Base-by-base conservation (phyloP, 2,113 vertebrate species). In the Bombycilla garrulus region DNA sequence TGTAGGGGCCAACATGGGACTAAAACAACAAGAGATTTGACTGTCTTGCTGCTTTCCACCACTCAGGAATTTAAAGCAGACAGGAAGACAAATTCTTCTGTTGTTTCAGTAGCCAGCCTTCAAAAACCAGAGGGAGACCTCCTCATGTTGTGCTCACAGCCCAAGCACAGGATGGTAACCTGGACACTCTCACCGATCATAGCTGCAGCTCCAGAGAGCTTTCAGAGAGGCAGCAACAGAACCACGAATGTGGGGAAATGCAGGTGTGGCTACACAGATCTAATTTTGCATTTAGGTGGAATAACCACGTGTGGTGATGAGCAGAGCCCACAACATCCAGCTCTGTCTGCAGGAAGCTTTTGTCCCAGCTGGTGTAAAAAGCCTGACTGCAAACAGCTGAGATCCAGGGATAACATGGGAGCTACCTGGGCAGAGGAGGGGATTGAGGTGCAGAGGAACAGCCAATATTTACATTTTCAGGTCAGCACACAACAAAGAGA, bases 381-480 rank as follows among this genome's bases (percentile, higher is more conserved):
- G 66, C 53, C 35, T 60, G 57, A 21, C 53, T 33, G 80, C 83
- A 83, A 76, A 60, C 35, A 58, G 58, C 44, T 88, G 89, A 81
- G 35, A 50, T 2, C 26, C 22, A 19, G 61, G 74, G 65, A 44
- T 35, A 67, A 67, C 14, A 12, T 4, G 17, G 91, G 74, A 95
- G 66, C 76, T 47, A 3, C 28, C 53, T 31, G 48, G 69, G 51
- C 54, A 90, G 28, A 69, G 31, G 21, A 71, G 57, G 51, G 48
- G 53, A 42, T 7, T 57, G 80, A 57, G 53, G 31, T 2, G 1
- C 65, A 91, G 57, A 29, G 44, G 6, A 93, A 61, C 66, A 80
- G 53, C 94, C 86, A 93, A 70, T 94, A 90, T 93, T 95, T 93
- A 95, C 88, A 83, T 86, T 93, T 86, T 73, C 88, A 90, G 88